phyloP scores from a whole-genome alignment of 2,113 vertebrate species.

The Sylvia atricapilla region DNA sequence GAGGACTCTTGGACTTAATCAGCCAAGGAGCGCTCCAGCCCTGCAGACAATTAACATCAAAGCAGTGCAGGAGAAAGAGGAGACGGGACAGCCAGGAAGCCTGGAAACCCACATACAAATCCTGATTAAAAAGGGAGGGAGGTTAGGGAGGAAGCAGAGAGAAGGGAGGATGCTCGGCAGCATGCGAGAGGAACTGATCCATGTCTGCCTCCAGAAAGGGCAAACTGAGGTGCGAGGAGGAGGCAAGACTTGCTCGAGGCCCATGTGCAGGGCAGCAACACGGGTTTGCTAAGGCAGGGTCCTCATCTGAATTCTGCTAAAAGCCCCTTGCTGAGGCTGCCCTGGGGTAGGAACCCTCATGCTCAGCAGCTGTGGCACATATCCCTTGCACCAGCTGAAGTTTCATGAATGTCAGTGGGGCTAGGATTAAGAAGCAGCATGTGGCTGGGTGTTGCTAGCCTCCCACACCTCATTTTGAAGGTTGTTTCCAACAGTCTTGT shows the following conservation, averaged over 20 bases:
- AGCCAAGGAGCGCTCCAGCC: slow-evolving; percentile 69
- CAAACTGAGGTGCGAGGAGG: neutral
- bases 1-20: slow-evolving; percentile 76
- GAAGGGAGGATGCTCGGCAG: neutral
- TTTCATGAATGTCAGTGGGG: neutral
- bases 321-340: neutral
- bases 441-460: neutral
- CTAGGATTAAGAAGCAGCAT: neutral
- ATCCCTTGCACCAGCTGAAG: neutral
- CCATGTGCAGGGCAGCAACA: fast-evolving
- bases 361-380: neutral
- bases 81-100: slow-evolving; percentile 21
- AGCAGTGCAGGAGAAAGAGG: slow-evolving; percentile 54
- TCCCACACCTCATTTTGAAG: neutral
- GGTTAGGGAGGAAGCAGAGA: neutral
- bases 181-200: neutral
- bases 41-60: slow-evolving; percentile 74
- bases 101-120: slow-evolving; percentile 46
- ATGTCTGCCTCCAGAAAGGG: neutral
- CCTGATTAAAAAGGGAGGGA: neutral
- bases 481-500: neutral
- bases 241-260: neutral
- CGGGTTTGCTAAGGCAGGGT: neutral
- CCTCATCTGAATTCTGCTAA: neutral
- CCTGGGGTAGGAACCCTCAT: neutral